Evolutionary conservation across 2,888 invertebrate species (phyloP), one percentile per base, ranked within the genome.

Genomic region (Ernsta delagoae): DNA sequence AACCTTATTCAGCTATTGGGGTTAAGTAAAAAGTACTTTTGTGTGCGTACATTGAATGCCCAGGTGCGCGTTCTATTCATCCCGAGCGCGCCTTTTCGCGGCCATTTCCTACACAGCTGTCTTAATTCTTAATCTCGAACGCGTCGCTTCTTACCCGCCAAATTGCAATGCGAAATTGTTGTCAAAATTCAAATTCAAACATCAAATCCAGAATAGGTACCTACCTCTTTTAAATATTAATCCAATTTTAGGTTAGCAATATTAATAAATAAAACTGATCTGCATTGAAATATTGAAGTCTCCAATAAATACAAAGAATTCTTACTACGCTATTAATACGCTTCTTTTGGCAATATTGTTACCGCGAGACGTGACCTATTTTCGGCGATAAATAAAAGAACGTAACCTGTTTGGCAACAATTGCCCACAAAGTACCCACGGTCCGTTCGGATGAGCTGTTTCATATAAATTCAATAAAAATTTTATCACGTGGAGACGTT

Each of bases 21-120:
- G 80, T 80, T 81, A 81, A 80, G 79, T 77, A 71, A 72, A 73
- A 73, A 74, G 73, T 73, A 73, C 70, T 71, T 73, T 61, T 74
- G 77, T 76, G 77, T 74, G 67, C 68, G 77, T 74, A 65, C 70
- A 70, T 73, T 76, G 76, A 77, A 78, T 74, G 71, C 66, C 83
- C 83, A 84, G 83, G 83, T 84, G 83, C 82, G 82, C 80, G 54
- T 48, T 54, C 63, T 59, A 59, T 72, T 70, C 77, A 78, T 74
- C 73, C 74, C 71, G 74, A 73, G 71, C 63, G 72, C 75, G 73
- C 75, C 77, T 76, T 75, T 75, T 75, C 74, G 73, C 60, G 72
- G 9, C 65, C 70, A 74, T 76, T 81, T 81, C 82, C 82, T 79
- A 76, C 73, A 75, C 81, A 81, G 80, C 81, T 79, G 81, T 75